Conservation (phyloP, 1,140 invertebrate species). For the Cyclina sinensis region DNA sequence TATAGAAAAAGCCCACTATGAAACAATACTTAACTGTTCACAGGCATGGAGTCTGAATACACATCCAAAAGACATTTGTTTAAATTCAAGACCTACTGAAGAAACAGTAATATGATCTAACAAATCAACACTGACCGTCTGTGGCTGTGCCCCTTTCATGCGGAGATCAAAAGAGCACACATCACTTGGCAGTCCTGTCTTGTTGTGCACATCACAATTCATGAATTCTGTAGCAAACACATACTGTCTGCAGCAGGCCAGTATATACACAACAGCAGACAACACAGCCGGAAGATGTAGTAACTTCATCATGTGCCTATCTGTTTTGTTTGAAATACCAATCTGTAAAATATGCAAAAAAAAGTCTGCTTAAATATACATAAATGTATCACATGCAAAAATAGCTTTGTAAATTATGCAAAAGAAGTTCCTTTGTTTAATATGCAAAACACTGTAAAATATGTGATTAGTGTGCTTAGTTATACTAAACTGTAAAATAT, state of each 20-base stretch:
- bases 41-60: too few species aligned
- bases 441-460: too few species aligned
- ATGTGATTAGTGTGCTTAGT: too few species aligned
- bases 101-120: too few species aligned
- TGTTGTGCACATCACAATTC: background rate
- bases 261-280: background rate
- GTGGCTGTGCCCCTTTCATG: slow-evolving; percentile 60
- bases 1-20: too few species aligned
- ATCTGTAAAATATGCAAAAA: background rate
- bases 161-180: slow-evolving; percentile 54
- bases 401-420: too few species aligned
- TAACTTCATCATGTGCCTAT: background rate
- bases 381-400: too few species aligned
- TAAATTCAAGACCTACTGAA: too few species aligned
- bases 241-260: background rate
- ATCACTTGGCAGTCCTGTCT: slow-evolving; percentile 50
- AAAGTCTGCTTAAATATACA: background rate
- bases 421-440: too few species aligned
- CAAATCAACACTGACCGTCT: slow-evolving; percentile 16
- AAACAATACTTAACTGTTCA: too few species aligned
- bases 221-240: background rate
- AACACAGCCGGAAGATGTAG: background rate
- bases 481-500: too few species aligned
- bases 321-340: background rate
- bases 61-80: too few species aligned